Evolutionary conservation across 2,888 invertebrate genomes (phyloP), one percentile per base, ranked within the genome.

Genomic region (Anoplius nigerrimus): DNA sequence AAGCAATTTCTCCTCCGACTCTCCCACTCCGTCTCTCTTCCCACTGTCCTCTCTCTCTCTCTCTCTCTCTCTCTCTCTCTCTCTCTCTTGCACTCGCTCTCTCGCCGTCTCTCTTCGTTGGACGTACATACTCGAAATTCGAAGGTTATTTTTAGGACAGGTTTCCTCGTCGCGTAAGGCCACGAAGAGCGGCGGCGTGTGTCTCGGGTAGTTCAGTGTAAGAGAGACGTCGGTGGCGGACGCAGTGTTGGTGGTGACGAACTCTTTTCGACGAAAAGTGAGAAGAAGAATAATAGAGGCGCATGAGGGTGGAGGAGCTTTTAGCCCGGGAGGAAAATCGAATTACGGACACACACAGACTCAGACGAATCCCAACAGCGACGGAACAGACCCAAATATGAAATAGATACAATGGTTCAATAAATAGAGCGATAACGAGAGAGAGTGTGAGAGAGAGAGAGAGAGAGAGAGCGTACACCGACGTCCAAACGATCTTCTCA

Each of bases 181-280:
- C 81, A 75, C 80, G 79, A 77, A 69, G 78, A 72, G 70, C 74
- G 78, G 75, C 80, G 75, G 69, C 75, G 34, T 34, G 34, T 34
- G 69, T 67, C n/a, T n/a, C 78, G 77, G 71, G 61, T 55, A 58
- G 21, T 34, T 79, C 86, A 88, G 88, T 88, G 83, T 84, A 84
- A 84, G 81, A 84, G 82, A 85, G 82, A 83, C 87, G 86, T 86
- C 86, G 85, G 83, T 81, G 80, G 82, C 78, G 80, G 84, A 86
- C 85, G 86, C 86, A 82, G 45, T 18, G 79, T n/a, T 74, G 74
- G 79, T 78, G 75, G 76, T 80, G 78, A 79, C 70, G 76, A 67
- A 77, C 69, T 80, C 71, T 66, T n/a, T 34, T 34, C 34, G 34
- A 34, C 57, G 66, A 68, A 76, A 68, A 72, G 69, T 69, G 74